A percentile compares a stretch with the other conserved stretches of the same genome.
phyloP scores from a whole-genome alignment of 2,113 vertebrate genomes.

The Butorides virescens region DNA sequence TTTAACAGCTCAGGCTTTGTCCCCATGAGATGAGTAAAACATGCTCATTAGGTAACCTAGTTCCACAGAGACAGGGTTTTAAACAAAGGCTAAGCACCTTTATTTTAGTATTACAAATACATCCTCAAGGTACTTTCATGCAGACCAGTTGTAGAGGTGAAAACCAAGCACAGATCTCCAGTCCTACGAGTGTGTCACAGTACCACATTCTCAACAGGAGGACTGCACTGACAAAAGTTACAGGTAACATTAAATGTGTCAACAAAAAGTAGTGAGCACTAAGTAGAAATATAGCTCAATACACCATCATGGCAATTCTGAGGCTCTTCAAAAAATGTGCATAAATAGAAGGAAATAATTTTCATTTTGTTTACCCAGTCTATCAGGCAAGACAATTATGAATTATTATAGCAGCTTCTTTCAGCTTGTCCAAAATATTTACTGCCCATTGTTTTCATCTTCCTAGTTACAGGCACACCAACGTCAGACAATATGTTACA shows the following conservation, averaged over 20 bases:
- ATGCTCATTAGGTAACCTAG: background rate
- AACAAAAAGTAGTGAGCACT: background rate
- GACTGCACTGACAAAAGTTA: background rate
- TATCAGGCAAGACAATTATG: background rate
- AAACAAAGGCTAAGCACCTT: constrained; percentile 5
- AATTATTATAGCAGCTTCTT: constrained; percentile 43
- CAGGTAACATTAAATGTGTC: background rate
- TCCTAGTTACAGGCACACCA: constrained; percentile 13
- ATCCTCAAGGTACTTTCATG: background rate
- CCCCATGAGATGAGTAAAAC: constrained; percentile 3
- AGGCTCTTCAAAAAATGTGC: background rate
- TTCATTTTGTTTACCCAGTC: background rate
- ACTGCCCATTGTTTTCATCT: constrained; percentile 44
- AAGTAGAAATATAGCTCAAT: background rate
- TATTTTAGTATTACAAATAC: background rate
- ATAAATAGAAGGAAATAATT: background rate
- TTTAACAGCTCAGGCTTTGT: background rate
- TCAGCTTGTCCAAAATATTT: constrained; percentile 49
- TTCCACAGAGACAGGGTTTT: background rate
- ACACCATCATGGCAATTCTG: background rate
- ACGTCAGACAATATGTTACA: background rate
- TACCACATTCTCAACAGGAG: background rate
- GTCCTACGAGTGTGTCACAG: background rate
- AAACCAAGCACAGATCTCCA: background rate
- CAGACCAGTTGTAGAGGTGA: background rate